Conservation (phyloP, 2,797 vertebrate species). For the Lerista edwardsae region DNA sequence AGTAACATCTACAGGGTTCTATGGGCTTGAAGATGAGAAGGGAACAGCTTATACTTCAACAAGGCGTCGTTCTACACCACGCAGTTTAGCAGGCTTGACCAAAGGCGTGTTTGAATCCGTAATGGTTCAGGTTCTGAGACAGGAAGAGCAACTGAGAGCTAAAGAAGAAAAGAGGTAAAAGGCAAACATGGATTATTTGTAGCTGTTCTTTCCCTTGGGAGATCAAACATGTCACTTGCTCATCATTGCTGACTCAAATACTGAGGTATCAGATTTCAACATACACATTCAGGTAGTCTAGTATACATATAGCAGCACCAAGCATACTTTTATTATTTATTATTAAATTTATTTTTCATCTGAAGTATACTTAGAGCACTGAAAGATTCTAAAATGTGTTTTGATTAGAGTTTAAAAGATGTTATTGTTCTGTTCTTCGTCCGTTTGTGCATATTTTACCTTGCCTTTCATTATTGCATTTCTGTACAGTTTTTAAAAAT, state of each 20-base stretch:
- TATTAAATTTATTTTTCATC: constrained; percentile 7
- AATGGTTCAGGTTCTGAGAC: constrained; percentile 92
- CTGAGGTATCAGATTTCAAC: neutral
- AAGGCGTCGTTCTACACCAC: constrained; percentile 86
- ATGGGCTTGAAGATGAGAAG: constrained; percentile 89
- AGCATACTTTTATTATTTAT: neutral
- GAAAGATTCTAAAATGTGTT: constrained; percentile 3
- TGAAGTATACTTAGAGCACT: neutral
- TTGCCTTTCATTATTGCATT: neutral
- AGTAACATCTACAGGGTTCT: constrained; percentile 90
- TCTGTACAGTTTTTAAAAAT: neutral
- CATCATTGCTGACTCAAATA: neutral
- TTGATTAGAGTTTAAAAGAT: neutral
- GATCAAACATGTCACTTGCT: constrained; percentile 14
- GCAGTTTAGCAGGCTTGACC: constrained; percentile 86
- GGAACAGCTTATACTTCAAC: constrained; percentile 82
- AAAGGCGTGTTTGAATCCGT: constrained; percentile 89
- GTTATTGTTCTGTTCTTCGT: neutral
- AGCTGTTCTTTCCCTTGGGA: constrained; percentile 17
- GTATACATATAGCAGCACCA: neutral
- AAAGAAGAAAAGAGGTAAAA: constrained; percentile 95
- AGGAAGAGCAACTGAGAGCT: constrained; percentile 92
- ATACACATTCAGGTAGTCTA: neutral
- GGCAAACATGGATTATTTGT: constrained; percentile 49
- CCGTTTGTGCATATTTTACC: neutral